phyloP scores from a whole-genome alignment of 2,113 vertebrate species.

The Protobothrops mucrosquamatus region DNA sequence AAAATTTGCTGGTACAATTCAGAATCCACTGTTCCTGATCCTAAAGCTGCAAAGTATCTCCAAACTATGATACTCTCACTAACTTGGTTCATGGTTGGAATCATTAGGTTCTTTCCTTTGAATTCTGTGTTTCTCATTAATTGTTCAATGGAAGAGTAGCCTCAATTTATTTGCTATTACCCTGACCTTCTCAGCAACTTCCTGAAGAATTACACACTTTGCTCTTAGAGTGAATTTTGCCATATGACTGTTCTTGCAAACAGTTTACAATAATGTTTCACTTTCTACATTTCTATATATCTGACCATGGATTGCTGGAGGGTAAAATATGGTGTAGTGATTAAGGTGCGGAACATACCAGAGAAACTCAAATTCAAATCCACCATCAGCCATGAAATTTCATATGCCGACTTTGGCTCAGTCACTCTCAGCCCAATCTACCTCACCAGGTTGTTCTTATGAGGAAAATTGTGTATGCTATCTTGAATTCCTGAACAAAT shows the following conservation, averaged over 20 bases:
- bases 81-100: neutral
- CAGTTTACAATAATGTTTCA: neutral
- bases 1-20: neutral
- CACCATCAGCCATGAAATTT: neutral
- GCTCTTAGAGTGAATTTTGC: neutral
- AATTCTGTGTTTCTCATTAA: neutral
- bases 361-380: neutral
- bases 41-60: neutral
- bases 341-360: neutral
- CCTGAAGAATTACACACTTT: neutral
- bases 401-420: neutral
- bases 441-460: neutral
- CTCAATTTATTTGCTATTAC: neutral
- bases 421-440: neutral
- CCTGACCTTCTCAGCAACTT: neutral
- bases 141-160: neutral
- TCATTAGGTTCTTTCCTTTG: neutral
- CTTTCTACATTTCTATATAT: neutral
- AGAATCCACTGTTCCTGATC: neutral
- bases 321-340: neutral
- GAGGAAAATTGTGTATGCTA: neutral
- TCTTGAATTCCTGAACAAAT: neutral
- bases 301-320: neutral
- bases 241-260: neutral
- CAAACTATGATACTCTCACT: neutral